These are phyloP conservation scores for Diabrotica virgifera DNA, from an alignment of 1,140 invertebrate species.

Conservation along the genomic window DNA sequence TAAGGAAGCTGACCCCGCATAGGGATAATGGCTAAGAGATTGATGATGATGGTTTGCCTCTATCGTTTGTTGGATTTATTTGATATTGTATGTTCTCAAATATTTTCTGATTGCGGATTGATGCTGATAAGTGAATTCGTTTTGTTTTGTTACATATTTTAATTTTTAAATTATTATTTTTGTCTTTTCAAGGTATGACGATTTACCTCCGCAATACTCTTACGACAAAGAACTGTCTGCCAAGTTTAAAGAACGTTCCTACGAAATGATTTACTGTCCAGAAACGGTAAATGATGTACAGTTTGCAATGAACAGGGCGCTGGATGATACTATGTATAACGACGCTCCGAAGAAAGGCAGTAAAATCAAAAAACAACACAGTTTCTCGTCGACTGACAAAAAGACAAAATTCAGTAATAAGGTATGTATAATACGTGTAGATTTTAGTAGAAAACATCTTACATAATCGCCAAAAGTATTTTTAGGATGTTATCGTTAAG, in stretches of 20 bases:
- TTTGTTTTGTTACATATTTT: too few relatives aligned
- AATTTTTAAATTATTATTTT: too few relatives aligned
- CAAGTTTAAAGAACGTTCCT: slow-evolving; percentile 34
- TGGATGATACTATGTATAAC: slow-evolving; percentile 35
- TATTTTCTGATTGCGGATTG: too few relatives aligned
- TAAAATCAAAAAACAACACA: slow-evolving; percentile 41
- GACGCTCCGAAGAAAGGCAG: slow-evolving; percentile 33
- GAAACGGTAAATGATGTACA: slow-evolving; percentile 43
- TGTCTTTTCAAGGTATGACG: slow-evolving; percentile 5
- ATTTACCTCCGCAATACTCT: not conserved
- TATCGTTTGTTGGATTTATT: too few relatives aligned
- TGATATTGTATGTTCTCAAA: too few relatives aligned
- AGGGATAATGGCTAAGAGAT: too few relatives aligned
- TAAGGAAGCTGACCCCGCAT: too few relatives aligned
- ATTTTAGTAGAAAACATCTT: too few relatives aligned
- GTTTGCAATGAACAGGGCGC: slow-evolving; percentile 43
- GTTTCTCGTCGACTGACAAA: slow-evolving; percentile 39
- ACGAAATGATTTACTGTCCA: slow-evolving; percentile 46
- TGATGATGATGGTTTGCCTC: too few relatives aligned
- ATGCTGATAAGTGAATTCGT: too few relatives aligned
- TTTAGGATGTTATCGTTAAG: too few relatives aligned
- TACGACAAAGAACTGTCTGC: slow-evolving; percentile 31
- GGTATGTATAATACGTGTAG: not conserved
- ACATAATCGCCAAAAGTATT: too few relatives aligned
- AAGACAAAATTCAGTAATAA: slow-evolving; percentile 42